phyloP scores from a whole-genome alignment of 1,140 invertebrate species.

The Hyposmocoma kahamanoa region DNA sequence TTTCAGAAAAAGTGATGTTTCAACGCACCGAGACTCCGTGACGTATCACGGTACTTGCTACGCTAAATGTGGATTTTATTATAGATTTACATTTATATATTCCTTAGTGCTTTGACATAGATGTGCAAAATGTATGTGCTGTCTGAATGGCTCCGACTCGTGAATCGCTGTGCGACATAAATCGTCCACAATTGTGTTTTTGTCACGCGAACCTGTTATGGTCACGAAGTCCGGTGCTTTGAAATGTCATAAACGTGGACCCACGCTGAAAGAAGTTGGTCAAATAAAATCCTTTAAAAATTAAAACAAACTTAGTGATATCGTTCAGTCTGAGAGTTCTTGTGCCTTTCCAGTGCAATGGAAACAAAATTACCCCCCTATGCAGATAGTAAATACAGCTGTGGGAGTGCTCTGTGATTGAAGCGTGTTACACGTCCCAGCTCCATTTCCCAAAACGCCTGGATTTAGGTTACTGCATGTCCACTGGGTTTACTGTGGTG shows the following conservation, averaged over 20 bases:
- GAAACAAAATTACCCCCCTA: slow-evolving; percentile 13
- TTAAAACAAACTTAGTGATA: not conserved
- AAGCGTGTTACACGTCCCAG: slow-evolving; percentile 57
- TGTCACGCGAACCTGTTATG: too few relatives aligned
- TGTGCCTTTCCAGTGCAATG: slow-evolving; percentile 12
- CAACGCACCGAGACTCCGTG: too few relatives aligned
- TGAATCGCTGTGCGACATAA: too few relatives aligned
- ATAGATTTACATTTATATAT: too few relatives aligned
- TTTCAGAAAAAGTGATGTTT: too few relatives aligned
- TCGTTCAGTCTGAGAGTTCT: not conserved
- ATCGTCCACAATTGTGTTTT: too few relatives aligned
- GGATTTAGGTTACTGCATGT: slow-evolving; percentile 42
- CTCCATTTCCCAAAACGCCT: slow-evolving; percentile 49
- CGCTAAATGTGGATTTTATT: too few relatives aligned
- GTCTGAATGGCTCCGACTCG: too few relatives aligned
- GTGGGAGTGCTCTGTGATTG: slow-evolving; percentile 61
- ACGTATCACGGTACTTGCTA: too few relatives aligned
- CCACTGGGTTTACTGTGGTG: slow-evolving; percentile 4
- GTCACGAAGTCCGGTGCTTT: too few relatives aligned
- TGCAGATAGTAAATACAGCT: slow-evolving; percentile 44
- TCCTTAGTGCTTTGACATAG: too few relatives aligned
- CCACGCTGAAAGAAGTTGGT: not conserved
- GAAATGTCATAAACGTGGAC: not conserved
- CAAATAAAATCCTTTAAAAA: not conserved
- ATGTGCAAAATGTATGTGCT: too few relatives aligned